Percentiles rank a stretch among this genome's conserved stretches.
Conservation (phyloP, 2,113 vertebrate genomes). For the Kryptolebias marmoratus region DNA sequence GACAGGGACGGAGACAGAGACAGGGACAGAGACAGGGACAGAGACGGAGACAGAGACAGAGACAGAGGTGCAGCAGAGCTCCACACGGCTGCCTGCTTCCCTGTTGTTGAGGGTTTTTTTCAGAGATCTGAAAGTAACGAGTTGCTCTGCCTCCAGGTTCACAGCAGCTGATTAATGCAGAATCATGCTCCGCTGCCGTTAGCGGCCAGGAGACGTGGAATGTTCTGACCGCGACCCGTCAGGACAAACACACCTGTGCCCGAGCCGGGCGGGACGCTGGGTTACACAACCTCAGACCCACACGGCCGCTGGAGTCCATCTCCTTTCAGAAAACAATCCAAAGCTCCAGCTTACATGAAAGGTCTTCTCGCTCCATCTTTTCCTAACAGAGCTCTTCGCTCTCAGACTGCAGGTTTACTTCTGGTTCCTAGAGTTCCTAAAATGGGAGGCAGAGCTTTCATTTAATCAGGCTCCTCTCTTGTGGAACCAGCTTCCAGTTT, state of each 20-base stretch:
- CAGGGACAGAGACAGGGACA: too few relatives aligned
- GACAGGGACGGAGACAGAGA: background rate
- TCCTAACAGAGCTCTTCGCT: too few relatives aligned
- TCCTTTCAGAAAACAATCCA: too few relatives aligned
- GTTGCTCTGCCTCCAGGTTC: conserved; percentile 93
- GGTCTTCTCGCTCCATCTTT: too few relatives aligned
- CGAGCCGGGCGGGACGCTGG: conserved; percentile 9
- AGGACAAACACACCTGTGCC: conserved; percentile 73
- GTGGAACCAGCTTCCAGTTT: too few relatives aligned
- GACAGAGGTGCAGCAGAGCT: conserved; percentile 60
- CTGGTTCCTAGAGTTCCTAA: too few relatives aligned
- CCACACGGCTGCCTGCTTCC: conserved; percentile 54
- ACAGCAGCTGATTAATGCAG: conserved; percentile 92
- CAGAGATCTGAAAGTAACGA: conserved; percentile 95
- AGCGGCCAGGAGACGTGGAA: conserved; percentile 84
- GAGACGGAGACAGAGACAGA: too few relatives aligned
- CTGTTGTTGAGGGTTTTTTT: conserved; percentile 59
- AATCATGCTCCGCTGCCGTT: conserved; percentile 89
- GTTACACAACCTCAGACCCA: conserved; percentile 2
- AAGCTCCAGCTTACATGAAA: too few relatives aligned
- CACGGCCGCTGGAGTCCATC: too few relatives aligned
- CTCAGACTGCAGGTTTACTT: too few relatives aligned
- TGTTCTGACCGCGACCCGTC: conserved; percentile 87
- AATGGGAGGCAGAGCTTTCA: too few relatives aligned
- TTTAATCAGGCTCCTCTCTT: too few relatives aligned